phyloP scores from a whole-genome alignment of 2,113 vertebrate species.

The Coptodon rendalli region DNA sequence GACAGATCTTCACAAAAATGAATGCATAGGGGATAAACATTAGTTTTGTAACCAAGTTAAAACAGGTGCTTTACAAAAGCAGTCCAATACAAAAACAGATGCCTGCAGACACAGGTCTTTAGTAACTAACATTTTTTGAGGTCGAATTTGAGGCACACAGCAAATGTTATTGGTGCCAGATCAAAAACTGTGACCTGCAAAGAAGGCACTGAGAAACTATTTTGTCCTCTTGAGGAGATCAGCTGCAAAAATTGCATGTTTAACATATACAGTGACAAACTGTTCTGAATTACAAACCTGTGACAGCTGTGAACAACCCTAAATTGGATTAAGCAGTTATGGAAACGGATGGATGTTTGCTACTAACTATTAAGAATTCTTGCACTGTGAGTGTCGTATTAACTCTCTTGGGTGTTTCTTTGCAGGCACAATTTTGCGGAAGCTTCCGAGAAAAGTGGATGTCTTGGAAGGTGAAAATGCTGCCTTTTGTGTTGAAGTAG shows the following conservation, averaged over 20 bases:
- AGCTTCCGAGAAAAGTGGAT: slow-evolving; percentile 90
- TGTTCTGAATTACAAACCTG: background rate
- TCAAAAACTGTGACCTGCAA: background rate
- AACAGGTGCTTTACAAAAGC: background rate
- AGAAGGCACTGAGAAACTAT: background rate
- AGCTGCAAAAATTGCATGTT: background rate
- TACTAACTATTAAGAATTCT: background rate
- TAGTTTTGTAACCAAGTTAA: background rate
- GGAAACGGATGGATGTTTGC: background rate
- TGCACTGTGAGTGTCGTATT: background rate
- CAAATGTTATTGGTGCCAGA: background rate
- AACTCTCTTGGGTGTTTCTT: background rate
- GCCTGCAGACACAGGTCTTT: background rate
- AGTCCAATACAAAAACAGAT: background rate
- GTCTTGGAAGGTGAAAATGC: slow-evolving; percentile 95
- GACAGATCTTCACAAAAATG: background rate
- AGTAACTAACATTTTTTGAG: background rate
- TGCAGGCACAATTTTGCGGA: slow-evolving; percentile 75
- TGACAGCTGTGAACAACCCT: background rate
- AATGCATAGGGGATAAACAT: background rate
- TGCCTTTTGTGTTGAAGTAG: slow-evolving; percentile 89
- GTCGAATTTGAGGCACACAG: background rate
- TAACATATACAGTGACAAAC: background rate
- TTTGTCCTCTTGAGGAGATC: background rate
- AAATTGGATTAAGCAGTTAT: background rate